Conservation (phyloP, 1,140 invertebrate genomes). For the Sitodiplosis mosellana region DNA sequence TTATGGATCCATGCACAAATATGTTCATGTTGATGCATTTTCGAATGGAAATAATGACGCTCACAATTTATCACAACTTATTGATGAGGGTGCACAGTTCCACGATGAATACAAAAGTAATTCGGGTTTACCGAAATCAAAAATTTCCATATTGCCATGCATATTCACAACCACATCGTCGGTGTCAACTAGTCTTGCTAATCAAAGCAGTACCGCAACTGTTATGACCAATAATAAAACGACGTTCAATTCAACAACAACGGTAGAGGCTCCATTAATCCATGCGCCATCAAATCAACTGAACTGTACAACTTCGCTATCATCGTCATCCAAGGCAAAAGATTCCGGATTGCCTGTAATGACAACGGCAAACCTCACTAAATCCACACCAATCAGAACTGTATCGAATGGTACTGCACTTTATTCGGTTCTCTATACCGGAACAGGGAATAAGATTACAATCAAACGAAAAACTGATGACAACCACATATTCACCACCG, state of each 20-base stretch:
- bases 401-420: constrained; percentile 35
- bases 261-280: background rate
- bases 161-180: constrained; percentile 32
- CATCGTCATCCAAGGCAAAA: background rate
- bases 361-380: background rate
- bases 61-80: constrained; percentile 47
- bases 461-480: constrained; percentile 57
- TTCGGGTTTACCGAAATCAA: constrained; percentile 44
- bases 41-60: constrained; percentile 29
- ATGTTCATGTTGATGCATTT: constrained; percentile 12
- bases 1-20: constrained; percentile 29
- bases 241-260: background rate
- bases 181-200: background rate
- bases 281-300: background rate
- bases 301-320: background rate
- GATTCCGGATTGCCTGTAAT: background rate
- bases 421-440: constrained; percentile 61
- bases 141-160: constrained; percentile 51
- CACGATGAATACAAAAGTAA: constrained; percentile 55
- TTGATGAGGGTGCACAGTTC: constrained; percentile 61
- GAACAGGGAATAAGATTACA: constrained; percentile 61
- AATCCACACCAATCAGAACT: constrained; percentile 10
- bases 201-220: constrained; percentile 25
- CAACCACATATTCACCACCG: constrained; percentile 11
- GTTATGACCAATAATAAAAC: constrained; percentile 36